These are phyloP conservation scores for Oceanodroma leucorhoa DNA, from an alignment of 2,797 vertebrate species.

Conservation along the genomic window DNA sequence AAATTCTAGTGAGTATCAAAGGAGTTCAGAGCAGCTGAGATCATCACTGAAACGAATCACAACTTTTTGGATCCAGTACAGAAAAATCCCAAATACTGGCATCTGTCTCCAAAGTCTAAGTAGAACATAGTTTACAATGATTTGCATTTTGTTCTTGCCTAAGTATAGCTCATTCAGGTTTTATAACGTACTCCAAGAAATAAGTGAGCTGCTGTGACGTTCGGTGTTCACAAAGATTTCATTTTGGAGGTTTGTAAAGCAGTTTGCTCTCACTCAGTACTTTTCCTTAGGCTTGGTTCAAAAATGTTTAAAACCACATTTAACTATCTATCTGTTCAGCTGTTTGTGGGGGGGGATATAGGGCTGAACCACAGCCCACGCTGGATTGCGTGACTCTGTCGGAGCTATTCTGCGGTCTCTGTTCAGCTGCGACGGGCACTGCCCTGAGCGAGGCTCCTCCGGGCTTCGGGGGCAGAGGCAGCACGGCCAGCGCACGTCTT, in stretches of 20 bases:
- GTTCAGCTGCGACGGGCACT: not conserved
- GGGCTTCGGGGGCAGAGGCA: not conserved
- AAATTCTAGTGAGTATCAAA: not conserved
- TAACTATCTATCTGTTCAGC: not conserved
- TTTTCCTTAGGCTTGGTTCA: not conserved
- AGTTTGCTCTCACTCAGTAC: not conserved
- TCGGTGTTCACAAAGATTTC: not conserved
- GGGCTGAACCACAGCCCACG: not conserved
- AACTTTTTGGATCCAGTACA: not conserved
- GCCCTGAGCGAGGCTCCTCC: not conserved
- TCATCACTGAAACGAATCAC: not conserved
- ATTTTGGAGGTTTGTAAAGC: not conserved
- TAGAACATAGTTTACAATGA: not conserved
- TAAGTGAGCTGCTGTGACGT: not conserved
- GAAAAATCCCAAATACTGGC: not conserved
- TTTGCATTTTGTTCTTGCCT: not conserved
- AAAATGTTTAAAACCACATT: not conserved
- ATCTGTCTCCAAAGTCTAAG: not conserved
- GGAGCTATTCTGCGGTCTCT: not conserved
- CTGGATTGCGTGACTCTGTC: not conserved
- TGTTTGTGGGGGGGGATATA: not conserved
- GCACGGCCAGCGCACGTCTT: not conserved
- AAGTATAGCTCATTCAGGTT: not conserved
- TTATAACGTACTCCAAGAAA: not conserved
- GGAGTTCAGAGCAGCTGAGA: not conserved